Base-by-base conservation (phyloP, 2,797 vertebrate genomes). In the Sternarchorhynchus goeldii region DNA sequence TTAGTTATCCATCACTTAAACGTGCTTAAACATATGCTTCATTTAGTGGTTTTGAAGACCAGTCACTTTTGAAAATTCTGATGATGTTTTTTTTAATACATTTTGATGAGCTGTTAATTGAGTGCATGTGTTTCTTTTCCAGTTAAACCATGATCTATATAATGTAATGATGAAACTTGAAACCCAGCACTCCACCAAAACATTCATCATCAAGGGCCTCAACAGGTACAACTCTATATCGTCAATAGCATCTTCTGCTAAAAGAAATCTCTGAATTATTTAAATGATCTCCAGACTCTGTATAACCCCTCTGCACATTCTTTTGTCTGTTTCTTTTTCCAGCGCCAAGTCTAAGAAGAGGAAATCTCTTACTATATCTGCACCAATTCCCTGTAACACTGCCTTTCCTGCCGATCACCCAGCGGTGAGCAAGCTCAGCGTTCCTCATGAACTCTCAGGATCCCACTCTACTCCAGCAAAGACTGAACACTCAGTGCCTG, bases 131-230 rank as follows among this genome's bases (percentile, higher is more conserved):
- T 78, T 64, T 31, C 0, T 50, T 75, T 71, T 76, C 31, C 90
- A 99, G 97, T 92, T 99, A 79, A 99, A 99, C 89, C 93, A 82
- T 0, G 94, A 94, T 45, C 92, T 99, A 50, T 98, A 98, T 50
- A 95, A 96, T 32, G 93, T 98, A 88, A 99, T 99, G 96, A 94
- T 95, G 88, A 96, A 94, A 80, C 89, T 98, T 83, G 97, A 97
- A 87, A 94, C 94, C 82, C 96, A 98, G 63, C 95, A 98, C 90
- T 96, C 96, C 10, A 93, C 93, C 82, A 97, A 96, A 86, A 92
- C 95, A 66, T 98, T 97, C 85, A 94, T 96, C 85, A 84, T 98
- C 68, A 98, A 98, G 87, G 96, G 96, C 4, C 82, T 98, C 8
- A 84, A 93, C 78, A 95, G 95, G 97, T 98, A 56, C 63, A 71